Percentiles rank a stretch among this genome's conserved stretches.
Evolutionary conservation across 1,140 invertebrate species (phyloP).

Genomic region (Bacillus rossius): DNA sequence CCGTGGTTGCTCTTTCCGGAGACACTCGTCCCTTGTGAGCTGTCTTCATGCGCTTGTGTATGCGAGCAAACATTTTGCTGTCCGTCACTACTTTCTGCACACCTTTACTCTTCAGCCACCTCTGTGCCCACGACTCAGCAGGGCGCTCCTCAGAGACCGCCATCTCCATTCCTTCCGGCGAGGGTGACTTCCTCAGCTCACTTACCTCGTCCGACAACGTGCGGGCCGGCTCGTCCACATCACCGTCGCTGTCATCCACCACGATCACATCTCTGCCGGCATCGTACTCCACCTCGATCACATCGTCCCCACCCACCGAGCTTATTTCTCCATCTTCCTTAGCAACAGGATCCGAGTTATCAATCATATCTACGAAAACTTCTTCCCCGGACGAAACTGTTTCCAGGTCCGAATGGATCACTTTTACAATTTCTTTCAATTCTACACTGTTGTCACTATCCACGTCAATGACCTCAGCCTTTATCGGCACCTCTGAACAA

Average conservation of each 20-base stretch:
- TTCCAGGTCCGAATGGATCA: not conserved
- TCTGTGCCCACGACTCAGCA: conserved; percentile 19
- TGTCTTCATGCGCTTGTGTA: conserved; percentile 24
- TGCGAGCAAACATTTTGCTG: conserved; percentile 27
- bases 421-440: not conserved
- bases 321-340: conserved; percentile 1
- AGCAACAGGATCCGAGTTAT: no score
- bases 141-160: not conserved
- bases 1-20: not conserved
- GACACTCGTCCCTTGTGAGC: not conserved
- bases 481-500: not conserved
- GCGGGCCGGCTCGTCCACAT: not conserved
- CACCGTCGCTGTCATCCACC: conserved; percentile 1
- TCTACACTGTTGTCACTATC: not conserved
- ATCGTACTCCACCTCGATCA: not conserved
- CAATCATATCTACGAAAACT: not conserved
- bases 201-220: not conserved
- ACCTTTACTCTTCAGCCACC: conserved; percentile 28
- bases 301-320: not conserved
- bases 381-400: not conserved
- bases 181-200: not conserved
- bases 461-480: not conserved
- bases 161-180: not conserved
- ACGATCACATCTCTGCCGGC: not conserved
- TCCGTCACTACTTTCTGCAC: conserved; percentile 28